Evolutionary conservation across 2,113 vertebrate species (phyloP), one percentile per base, ranked within the genome.

Genomic region (Butorides virescens): DNA sequence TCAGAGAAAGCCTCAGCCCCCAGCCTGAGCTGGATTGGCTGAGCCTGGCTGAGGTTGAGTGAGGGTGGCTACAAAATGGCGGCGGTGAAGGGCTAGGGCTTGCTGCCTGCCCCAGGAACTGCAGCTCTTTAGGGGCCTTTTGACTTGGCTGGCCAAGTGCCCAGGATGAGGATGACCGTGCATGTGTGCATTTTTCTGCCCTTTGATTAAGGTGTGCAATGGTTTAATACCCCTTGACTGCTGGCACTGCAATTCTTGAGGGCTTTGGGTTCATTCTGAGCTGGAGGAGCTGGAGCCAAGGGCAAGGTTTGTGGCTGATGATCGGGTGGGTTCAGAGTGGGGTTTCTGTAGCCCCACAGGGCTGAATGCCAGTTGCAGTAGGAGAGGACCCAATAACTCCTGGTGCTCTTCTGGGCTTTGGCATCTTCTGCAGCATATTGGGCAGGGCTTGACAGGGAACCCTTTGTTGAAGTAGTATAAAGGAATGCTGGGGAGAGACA

Each of bases 41-140:
- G 15, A 37, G 59, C 13, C 34, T 5, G 34, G 34, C 65, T 37
- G 36, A 37, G 42, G 62, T 5, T 5, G 44, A 20, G 56, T 36
- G 36, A 36, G 39, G 47, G 32, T 7, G 36, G 61, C 34, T 9
- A 1, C 19, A 56, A 70, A 37, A 77, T 21, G 63, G 63, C 0
- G 5, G 75, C 0, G 0, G 39, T 0, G 11, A 15, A 3, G n/a
- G 14, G 29, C 0, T 2, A 8, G 10, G 8, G 9, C 9, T 25
- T 25, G 26, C 22, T 32, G 8, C 17, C 22, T 4, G 0, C 8
- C 5, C 8, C 9, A 7, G 61, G 27, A 46, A 2, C 11, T 0
- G 1, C 14, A 3, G 58, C 9, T 23, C 21, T 3, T 7, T 3
- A 0, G 5, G 27, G 9, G 44, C 2, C 7, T 37, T 14, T n/a